Percentiles rank a stretch among this genome's conserved stretches.
These are phyloP conservation scores for Urocolius indicus DNA, from an alignment of 2,113 vertebrate species.

Conservation along the genomic window DNA sequence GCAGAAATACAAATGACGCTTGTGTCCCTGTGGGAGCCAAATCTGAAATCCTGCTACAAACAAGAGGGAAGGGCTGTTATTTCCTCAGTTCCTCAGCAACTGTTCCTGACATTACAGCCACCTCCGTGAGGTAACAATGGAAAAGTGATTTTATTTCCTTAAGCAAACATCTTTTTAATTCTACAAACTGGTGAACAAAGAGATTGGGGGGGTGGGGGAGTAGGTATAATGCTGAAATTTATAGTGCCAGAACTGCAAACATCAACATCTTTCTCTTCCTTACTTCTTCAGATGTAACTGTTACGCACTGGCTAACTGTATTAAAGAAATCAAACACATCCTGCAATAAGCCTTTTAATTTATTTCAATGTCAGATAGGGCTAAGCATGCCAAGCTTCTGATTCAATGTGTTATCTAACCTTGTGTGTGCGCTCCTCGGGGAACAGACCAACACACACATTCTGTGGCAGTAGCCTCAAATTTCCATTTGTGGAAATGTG, in stretches of 20 bases:
- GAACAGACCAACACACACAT: neutral
- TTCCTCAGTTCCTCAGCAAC: neutral
- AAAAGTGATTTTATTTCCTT: neutral
- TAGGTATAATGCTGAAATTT: neutral
- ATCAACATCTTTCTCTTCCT: neutral
- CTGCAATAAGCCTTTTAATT: neutral
- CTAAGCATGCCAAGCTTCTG: neutral
- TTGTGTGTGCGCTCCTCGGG: neutral
- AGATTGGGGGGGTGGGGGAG: neutral
- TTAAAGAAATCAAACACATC: neutral
- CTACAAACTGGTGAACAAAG: neutral
- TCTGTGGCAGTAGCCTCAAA: neutral
- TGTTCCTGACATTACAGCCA: neutral
- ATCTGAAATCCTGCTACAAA: neutral
- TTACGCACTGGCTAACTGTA: neutral
- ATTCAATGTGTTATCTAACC: neutral
- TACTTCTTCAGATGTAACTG: neutral
- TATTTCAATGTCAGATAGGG: neutral
- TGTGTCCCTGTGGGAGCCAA: neutral
- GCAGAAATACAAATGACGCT: neutral
- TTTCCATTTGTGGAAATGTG: rapidly evolving
- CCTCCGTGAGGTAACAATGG: neutral
- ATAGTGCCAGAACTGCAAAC: neutral
- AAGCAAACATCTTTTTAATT: neutral
- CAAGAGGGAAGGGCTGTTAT: neutral